These are phyloP conservation scores for Pardosa pseudoannulata DNA, from an alignment of 2,888 invertebrate genomes.

Conservation along the genomic window DNA sequence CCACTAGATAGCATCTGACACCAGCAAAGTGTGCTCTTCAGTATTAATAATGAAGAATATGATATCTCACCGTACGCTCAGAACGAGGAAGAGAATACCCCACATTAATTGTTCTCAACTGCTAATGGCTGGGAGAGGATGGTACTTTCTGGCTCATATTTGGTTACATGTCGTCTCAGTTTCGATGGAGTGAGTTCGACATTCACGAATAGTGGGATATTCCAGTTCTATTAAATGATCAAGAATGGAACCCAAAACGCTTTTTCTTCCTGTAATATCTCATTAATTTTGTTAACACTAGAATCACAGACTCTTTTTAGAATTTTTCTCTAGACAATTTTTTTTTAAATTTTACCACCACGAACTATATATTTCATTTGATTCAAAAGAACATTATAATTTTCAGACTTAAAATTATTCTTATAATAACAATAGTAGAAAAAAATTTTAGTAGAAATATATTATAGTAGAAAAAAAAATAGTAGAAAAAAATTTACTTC, in stretches of 20 bases:
- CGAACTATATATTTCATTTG: no score
- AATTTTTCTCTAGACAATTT: no score
- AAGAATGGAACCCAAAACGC: neutral
- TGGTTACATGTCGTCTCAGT: neutral
- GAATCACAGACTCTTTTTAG: no score
- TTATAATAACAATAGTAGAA: no score
- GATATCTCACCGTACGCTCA: neutral
- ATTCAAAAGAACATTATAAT: no score
- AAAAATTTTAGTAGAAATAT: no score
- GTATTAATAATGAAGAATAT: constrained; percentile 22
- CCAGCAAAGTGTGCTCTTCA: neutral
- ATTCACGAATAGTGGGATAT: neutral
- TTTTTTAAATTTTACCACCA: no score
- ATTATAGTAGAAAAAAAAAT: no score
- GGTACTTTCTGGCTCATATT: constrained; percentile 5
- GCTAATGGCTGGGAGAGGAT: constrained; percentile 20
- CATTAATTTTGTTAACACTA: no score
- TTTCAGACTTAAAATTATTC: no score
- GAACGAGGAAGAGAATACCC: neutral
- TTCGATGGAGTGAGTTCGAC: neutral
- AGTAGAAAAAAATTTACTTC: no score
- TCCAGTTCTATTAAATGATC: neutral
- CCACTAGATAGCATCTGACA: neutral
- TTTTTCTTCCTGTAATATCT: neutral
- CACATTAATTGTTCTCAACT: constrained; percentile 18